Conservation (phyloP, 2,113 vertebrate genomes). For the Malurus melanocephalus region DNA sequence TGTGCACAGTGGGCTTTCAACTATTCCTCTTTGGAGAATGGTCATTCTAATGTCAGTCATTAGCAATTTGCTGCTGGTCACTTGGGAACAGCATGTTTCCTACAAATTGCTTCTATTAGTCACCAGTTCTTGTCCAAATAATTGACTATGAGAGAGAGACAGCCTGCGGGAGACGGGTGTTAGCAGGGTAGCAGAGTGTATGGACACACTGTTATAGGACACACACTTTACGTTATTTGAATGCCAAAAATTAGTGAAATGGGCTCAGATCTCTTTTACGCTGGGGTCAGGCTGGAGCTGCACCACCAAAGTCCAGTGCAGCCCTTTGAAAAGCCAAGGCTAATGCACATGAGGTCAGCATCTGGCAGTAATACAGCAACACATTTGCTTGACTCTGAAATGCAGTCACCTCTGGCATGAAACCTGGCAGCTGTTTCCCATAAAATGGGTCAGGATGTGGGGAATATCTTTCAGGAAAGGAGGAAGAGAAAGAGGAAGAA, state of each 20-base stretch:
- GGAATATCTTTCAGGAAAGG: neutral
- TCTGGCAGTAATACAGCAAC: constrained; percentile 23
- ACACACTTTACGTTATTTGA: neutral
- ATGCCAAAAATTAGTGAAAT: neutral
- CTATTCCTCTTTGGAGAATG: neutral
- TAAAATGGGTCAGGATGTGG: neutral
- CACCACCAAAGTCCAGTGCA: neutral
- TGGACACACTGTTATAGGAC: neutral
- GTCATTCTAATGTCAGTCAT: constrained; percentile 35
- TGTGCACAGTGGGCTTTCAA: constrained; percentile 17
- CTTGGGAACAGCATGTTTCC: constrained; percentile 40
- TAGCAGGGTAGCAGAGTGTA: neutral
- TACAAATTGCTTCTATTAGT: constrained; percentile 48
- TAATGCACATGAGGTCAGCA: constrained; percentile 13
- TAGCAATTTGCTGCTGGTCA: constrained; percentile 49
- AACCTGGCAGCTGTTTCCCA: constrained; percentile 33
- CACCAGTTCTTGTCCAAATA: constrained; percentile 49
- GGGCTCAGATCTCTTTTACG: neutral
- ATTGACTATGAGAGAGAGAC: neutral
- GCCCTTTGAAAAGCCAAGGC: neutral
- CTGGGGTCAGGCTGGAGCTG: neutral
- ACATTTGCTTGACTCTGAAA: constrained; percentile 30
- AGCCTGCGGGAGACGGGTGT: neutral
- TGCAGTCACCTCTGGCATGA: constrained; percentile 29
- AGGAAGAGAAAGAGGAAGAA: neutral